Evolutionary conservation across 2,113 vertebrate species (phyloP), one percentile per base, ranked within the genome.

Genomic region (Madoqua kirkii): DNA sequence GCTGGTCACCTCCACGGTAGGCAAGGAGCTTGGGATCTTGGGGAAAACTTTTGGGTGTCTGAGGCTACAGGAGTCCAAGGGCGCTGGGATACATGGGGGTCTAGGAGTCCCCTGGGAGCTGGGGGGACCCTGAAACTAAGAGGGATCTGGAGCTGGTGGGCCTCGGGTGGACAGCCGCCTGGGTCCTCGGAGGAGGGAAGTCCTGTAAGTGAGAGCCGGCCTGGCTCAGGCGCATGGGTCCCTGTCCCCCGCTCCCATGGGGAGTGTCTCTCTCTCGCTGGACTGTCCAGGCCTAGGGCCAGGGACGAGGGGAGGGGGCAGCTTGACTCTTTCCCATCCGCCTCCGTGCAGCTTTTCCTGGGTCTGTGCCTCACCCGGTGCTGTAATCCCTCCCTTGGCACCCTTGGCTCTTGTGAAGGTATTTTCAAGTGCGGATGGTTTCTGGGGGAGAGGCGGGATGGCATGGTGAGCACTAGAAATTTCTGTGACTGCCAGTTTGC

Each of bases 161-260:
- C 19, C 40, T 6, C 8, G 17, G 31, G 59, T 71, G 23, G 7
- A 25, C 45, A 81, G 50, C 3, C 0, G 43, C 33, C 31, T 9
- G 40, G n/a, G 48, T 55, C 19, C 8, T 1, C 9, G 4, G n/a
- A 21, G 64, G 64, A 71, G n/a, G n/a, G 17, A 71, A 21, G 64
- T 36, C n/a, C 1, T 8, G 64, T 0, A 1, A 4, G 0, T 10
- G 33, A 33, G 17, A 67, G 17, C n/a, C 4, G 3, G n/a, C 55
- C 71, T 62, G 33, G 64, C 19, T 36, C 9, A 1, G n/a, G 64
- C 2, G 0, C n/a, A 71, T 1, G 1, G 0, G 9, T 21, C 5
- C n/a, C n/a, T 4, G 17, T 21, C 64, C n/a, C 54, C 36, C 57
- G 23, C 45, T 17, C 10, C 84, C 9, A 4, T 21, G 50, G 57